Evolutionary conservation across 1,140 invertebrate species (phyloP), one percentile per base, ranked within the genome.

Genomic region (Andrena cerasifolii): DNA sequence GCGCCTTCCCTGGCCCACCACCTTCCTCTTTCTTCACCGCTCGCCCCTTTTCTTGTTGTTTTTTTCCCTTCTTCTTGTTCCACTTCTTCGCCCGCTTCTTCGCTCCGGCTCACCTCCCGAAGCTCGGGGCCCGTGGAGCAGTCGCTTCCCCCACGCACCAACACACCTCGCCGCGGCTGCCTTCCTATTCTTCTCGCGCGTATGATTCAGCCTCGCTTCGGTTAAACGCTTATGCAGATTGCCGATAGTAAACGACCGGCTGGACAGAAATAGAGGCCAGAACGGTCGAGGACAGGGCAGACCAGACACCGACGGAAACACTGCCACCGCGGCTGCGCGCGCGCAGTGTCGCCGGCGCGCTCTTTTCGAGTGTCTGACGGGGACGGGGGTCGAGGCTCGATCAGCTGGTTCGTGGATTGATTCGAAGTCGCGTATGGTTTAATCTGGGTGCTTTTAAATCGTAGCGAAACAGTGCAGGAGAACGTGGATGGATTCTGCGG

Each of bases 151-250:
- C 67, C 47, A 73, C 78, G 56, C 65, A 76, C 73, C 75, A 84
- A 85, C 86, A 87, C 76, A 76, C 82, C 76, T 78, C 53, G n/a
- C n/a, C 18, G n/a, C 8, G 67, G 49, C 63, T 72, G 72, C 67
- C 78, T 56, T 86, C 79, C 86, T 86, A 87, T 88, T 86, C 82
- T 88, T 84, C 82, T 85, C 80, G 76, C 78, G 78, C 81, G 79
- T 83, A 85, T 85, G 86, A 86, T 86, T 89, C 86, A 86, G 80
- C 79, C 76, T 85, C 79, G 87, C 77, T 80, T 89, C 84, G 79
- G 80, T 88, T 87, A 87, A 89, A 87, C 83, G 86, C 83, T 89
- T 88, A 88, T 88, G 88, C 85, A 88, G 83, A 88, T 89, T 89
- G 85, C 78, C 85, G 85, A 87, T 86, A 87, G 86, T 88, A 87